These are phyloP conservation scores for Platycercus adscitus DNA, from an alignment of 2,113 vertebrate species.

Conservation along the genomic window DNA sequence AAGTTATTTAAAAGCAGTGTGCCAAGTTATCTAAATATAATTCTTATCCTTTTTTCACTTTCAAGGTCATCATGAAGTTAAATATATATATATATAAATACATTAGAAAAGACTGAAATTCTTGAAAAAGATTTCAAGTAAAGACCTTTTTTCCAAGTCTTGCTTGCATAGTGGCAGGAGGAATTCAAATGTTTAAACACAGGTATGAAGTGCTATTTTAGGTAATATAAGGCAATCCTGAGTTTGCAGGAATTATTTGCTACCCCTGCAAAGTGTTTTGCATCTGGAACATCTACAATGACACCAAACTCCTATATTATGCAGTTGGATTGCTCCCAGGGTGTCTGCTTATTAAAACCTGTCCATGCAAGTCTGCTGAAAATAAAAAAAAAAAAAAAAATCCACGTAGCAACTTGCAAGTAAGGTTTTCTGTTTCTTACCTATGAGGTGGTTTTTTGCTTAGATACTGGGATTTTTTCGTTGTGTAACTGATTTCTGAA, in stretches of 20 bases:
- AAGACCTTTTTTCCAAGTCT: not conserved
- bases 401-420: not conserved
- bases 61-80: not conserved
- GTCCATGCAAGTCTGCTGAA: not conserved
- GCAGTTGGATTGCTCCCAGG: not conserved
- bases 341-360: not conserved
- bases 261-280: not conserved
- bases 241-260: not conserved
- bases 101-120: not conserved
- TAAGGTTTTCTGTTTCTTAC: not conserved
- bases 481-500: not conserved
- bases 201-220: not conserved
- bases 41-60: not conserved
- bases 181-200: not conserved
- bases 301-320: not conserved
- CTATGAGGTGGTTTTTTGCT: not conserved
- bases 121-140: not conserved
- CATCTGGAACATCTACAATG: not conserved
- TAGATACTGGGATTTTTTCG: not conserved
- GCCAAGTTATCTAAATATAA: not conserved
- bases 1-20: not conserved
- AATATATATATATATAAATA: not conserved
- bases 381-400: not conserved
- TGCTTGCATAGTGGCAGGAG: accelerated
- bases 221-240: accelerated